phyloP scores from a whole-genome alignment of 2,113 vertebrate genomes.

The Rhabdomys dilectus region DNA sequence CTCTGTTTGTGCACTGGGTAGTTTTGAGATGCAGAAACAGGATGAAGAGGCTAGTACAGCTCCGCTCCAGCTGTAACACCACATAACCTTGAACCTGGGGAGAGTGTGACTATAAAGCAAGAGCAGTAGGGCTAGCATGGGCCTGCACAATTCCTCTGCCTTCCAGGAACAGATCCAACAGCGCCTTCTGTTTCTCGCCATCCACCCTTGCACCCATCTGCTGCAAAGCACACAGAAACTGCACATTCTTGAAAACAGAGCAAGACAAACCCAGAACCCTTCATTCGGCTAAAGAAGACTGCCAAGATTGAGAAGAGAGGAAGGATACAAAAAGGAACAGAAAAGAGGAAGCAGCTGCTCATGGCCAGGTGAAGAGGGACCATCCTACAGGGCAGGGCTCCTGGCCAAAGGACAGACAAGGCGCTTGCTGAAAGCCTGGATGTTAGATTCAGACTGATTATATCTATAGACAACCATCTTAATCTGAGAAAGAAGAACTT shows the following conservation, averaged over 20 bases:
- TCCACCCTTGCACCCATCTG: background rate
- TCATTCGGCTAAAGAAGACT: background rate
- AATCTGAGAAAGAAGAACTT: background rate
- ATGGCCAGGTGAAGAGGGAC: background rate
- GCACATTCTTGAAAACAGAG: slow-evolving; percentile 8
- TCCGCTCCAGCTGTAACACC: background rate
- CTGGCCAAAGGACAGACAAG: background rate
- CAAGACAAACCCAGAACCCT: background rate
- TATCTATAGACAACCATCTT: background rate
- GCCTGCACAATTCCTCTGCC: background rate
- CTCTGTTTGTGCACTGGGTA: background rate
- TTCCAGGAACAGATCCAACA: background rate
- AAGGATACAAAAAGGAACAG: background rate
- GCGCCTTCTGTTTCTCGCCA: background rate
- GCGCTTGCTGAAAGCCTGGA: background rate
- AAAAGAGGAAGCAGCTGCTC: background rate
- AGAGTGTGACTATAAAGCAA: background rate
- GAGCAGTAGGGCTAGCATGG: background rate
- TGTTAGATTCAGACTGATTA: background rate
- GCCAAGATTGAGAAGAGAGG: background rate
- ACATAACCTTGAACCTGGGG: background rate
- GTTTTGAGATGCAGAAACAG: background rate
- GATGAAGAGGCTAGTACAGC: background rate
- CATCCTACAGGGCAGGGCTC: background rate
- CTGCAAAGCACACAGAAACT: background rate